phyloP scores from a whole-genome alignment of 2,888 invertebrate genomes.

The Cheilosia soror region DNA sequence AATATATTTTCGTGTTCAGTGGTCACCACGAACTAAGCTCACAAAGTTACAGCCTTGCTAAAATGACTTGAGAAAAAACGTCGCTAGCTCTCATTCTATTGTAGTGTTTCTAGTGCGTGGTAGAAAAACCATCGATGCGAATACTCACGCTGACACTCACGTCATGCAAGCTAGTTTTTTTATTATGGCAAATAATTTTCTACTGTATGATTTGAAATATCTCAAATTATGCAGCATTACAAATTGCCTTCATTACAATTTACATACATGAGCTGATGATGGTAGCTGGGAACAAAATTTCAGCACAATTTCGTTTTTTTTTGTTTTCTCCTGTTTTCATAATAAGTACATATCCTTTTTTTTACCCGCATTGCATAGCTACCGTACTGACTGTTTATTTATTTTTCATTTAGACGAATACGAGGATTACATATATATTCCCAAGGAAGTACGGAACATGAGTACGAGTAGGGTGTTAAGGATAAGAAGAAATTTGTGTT shows the following conservation, averaged over 20 bases:
- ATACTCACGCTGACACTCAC: no score
- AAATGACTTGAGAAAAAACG: no score
- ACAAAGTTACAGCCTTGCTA: no score
- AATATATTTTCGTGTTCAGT: no score
- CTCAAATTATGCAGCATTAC: background rate
- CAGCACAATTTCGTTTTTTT: background rate
- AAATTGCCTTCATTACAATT: background rate
- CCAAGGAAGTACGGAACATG: background rate
- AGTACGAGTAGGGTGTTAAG: background rate
- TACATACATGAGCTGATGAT: background rate
- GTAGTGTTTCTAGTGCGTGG: no score
- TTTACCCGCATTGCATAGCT: background rate
- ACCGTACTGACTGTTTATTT: conserved; percentile 13
- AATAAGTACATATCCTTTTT: no score
- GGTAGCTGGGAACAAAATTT: background rate
- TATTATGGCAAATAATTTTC: no score
- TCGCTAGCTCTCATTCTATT: no score
- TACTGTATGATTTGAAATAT: background rate
- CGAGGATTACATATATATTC: background rate
- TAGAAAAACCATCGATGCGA: no score
- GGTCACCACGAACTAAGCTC: no score
- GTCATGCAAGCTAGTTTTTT: no score
- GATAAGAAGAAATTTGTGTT: background rate
- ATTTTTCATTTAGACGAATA: conserved; percentile 17
- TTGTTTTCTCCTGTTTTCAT: background rate